Conservation (phyloP, 2,888 invertebrate species). For the Dasysyrphus tricinctus region DNA sequence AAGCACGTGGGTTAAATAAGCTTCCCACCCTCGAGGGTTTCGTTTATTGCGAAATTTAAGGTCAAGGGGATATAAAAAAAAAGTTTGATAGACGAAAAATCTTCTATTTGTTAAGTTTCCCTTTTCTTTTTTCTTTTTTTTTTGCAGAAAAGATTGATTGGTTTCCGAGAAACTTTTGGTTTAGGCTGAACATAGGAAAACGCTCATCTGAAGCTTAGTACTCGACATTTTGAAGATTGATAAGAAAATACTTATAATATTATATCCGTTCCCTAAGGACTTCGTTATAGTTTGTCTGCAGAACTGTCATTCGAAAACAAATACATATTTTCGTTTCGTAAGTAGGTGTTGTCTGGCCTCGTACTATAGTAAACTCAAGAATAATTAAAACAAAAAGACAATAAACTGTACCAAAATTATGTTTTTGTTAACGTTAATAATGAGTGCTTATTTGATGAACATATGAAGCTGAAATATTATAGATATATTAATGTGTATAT, state of each 20-base stretch:
- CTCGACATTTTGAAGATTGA: constrained; percentile 20
- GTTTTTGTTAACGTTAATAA: no score
- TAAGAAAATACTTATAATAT: neutral
- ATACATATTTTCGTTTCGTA: neutral
- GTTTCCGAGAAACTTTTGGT: constrained; percentile 1
- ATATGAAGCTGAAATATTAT: no score
- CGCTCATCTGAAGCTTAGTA: neutral
- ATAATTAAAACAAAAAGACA: no score
- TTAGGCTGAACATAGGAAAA: neutral
- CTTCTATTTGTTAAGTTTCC: neutral
- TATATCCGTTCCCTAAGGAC: neutral
- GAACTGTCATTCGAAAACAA: neutral
- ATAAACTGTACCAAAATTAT: no score
- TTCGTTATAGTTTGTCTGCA: neutral
- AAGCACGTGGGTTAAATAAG: neutral
- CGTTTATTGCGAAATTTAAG: constrained; percentile 15
- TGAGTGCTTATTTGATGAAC: no score
- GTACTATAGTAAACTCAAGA: no score
- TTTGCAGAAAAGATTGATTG: constrained; percentile 14
- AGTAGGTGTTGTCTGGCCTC: no score
- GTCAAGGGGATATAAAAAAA: neutral
- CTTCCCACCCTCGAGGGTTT: constrained; percentile 3
- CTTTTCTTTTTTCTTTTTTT: neutral
- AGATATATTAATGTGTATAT: no score
- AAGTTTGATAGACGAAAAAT: constrained; percentile 21